A percentile compares a stretch with the other conserved stretches of the same genome.
Conservation (phyloP, 2,113 vertebrate genomes). For the Pungitius pungitius region DNA sequence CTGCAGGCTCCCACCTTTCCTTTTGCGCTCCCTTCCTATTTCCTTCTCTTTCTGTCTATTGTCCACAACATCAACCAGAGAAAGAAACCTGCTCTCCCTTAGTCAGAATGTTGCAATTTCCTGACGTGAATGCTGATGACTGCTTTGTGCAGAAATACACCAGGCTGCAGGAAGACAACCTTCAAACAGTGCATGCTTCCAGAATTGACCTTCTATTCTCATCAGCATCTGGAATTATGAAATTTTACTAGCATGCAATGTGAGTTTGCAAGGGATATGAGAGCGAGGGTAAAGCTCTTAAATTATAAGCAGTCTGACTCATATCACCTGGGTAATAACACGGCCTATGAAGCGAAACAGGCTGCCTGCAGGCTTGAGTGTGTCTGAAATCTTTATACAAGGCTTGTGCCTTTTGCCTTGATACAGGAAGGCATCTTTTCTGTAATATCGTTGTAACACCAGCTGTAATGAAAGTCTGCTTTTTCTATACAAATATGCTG, state of each 20-base stretch:
- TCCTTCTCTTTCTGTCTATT: conserved; percentile 4
- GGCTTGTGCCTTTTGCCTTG: background rate
- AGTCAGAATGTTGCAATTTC: conserved; percentile 49
- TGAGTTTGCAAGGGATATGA: conserved; percentile 23
- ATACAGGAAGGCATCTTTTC: background rate
- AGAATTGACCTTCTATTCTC: conserved; percentile 12
- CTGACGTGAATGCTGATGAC: conserved; percentile 64
- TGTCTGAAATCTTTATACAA: conserved; percentile 5
- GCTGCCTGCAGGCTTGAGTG: conserved; percentile 20
- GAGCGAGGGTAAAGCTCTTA: conserved; percentile 26
- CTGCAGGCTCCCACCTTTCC: background rate
- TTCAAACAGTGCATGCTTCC: conserved; percentile 18
- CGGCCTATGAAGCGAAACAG: conserved; percentile 2
- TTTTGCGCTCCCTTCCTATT: background rate
- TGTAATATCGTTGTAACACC: background rate
- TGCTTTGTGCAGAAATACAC: conserved; percentile 24
- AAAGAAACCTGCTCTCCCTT: conserved; percentile 49
- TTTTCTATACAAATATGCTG: background rate
- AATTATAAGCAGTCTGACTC: conserved; percentile 25
- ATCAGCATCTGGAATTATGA: conserved; percentile 32
- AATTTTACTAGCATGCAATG: background rate
- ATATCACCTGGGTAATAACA: conserved; percentile 23
- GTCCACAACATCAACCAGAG: background rate
- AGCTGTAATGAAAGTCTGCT: background rate
- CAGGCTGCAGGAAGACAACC: conserved; percentile 41